Evolutionary conservation across 2,888 invertebrate species (phyloP), one percentile per base, ranked within the genome.

Genomic region (Dinocampus coccinellae): DNA sequence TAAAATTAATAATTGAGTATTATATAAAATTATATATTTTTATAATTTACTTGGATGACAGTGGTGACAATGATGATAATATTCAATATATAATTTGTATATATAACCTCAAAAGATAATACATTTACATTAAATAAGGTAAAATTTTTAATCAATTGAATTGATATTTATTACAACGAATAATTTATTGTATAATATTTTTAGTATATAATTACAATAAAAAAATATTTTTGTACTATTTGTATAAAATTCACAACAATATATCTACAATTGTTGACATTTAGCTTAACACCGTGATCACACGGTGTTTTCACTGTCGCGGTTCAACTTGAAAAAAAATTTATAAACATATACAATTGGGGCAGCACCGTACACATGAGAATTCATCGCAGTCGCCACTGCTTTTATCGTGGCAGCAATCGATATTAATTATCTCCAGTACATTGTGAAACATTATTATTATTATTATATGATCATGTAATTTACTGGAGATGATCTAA

Each of bases 1-100:
- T n/a, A n/a, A 29, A 29, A 4, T 4, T 29, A 29, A 4, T 29
- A 29, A 29, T 81, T 67, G 42, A 20, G n/a, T 36, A 24, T 62
- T 3, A 47, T 20, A 1, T 10, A 36, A 52, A 58, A 52, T 36
- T 10, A 24, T 11, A 33, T 10, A 10, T 22, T 24, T 29, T n/a
- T 24, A n/a, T 29, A 29, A 4, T 29, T 29, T 4, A 60, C 13
- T 26, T 60, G 24, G 6, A 20, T 16, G n/a, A n/a, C n/a, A n/a
- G n/a, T n/a, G n/a, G n/a, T n/a, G n/a, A n/a, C n/a, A n/a, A n/a
- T n/a, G n/a, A n/a, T n/a, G n/a, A 13, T 3, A 11, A 10, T 0
- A 36, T 36, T 10, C n/a, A 36, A 39, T 39, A 39, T 13, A n/a
- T 39, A 7, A n/a, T 42, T 42, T 20, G 10, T 55, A 11, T 58